phyloP scores from a whole-genome alignment of 2,797 vertebrate genomes.

The Pampus argenteus region DNA sequence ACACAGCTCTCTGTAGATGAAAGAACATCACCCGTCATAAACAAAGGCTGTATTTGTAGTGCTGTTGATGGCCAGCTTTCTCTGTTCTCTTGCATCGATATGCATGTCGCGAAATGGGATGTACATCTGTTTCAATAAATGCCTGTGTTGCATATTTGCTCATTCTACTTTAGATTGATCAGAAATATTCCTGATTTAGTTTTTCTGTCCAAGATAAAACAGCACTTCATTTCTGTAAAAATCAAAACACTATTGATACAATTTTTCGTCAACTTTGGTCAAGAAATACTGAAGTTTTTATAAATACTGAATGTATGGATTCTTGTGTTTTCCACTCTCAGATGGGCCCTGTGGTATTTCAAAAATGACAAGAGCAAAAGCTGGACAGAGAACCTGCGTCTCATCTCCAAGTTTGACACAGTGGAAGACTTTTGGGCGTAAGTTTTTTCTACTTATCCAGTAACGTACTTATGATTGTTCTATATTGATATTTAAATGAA shows the following conservation, averaged over 20 bases:
- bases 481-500: neutral
- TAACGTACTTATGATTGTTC: neutral
- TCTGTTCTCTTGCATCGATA: slow-evolving; percentile 59
- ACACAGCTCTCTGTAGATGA: slow-evolving; percentile 60
- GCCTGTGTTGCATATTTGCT: neutral
- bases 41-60: slow-evolving; percentile 73
- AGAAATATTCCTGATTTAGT: neutral
- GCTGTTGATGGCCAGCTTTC: slow-evolving; percentile 39
- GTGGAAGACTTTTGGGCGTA: slow-evolving; percentile 92
- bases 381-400: slow-evolving; percentile 89
- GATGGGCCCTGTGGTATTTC: slow-evolving; percentile 91
- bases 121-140: slow-evolving; percentile 18
- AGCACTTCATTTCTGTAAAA: neutral
- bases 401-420: slow-evolving; percentile 89
- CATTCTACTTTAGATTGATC: neutral
- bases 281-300: neutral
- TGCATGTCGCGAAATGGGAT: slow-evolving; percentile 35
- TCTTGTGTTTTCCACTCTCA: slow-evolving; percentile 48
- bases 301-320: slow-evolving; percentile 8
- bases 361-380: slow-evolving; percentile 91
- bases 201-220: neutral
- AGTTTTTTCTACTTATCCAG: slow-evolving; percentile 56
- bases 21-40: slow-evolving; percentile 60
- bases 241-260: neutral
- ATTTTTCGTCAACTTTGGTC: neutral